phyloP scores from a whole-genome alignment of 2,888 invertebrate genomes.

The Pristionchus exspectatus region DNA sequence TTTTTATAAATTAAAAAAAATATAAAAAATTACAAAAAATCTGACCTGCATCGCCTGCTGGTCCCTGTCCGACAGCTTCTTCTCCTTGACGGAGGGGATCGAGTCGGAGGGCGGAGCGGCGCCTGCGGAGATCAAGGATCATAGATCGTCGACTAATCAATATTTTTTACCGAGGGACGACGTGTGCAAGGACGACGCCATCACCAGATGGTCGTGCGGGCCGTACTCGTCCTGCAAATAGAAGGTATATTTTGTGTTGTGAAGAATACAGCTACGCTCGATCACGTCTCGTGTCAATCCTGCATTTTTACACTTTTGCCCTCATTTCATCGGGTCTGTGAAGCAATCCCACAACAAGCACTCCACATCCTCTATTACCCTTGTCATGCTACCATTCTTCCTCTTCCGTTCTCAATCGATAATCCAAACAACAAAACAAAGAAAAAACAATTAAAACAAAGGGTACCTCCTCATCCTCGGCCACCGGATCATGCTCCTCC shows the following conservation, averaged over 20 bases:
- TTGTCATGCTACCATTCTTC: too few species aligned
- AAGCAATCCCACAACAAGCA: too few species aligned
- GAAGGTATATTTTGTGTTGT: background rate
- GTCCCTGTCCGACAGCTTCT: slow-evolving; percentile 44
- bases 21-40: too few species aligned
- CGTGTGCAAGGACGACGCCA: slow-evolving; percentile 28
- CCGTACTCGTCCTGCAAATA: slow-evolving; percentile 9
- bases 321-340: too few species aligned
- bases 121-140: background rate
- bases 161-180: background rate
- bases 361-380: too few species aligned
- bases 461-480: slow-evolving; percentile 51
- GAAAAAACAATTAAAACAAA: too few species aligned
- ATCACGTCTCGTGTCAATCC: too few species aligned
- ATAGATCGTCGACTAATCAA: background rate
- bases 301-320: too few species aligned
- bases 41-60: slow-evolving; percentile 45
- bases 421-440: too few species aligned
- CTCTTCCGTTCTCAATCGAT: too few species aligned
- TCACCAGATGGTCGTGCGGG: slow-evolving; percentile 12
- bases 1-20: too few species aligned
- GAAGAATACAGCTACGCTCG: too few species aligned
- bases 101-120: slow-evolving; percentile 37
- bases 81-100: slow-evolving; percentile 51
- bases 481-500: slow-evolving; percentile 54